These are phyloP conservation scores for Meta bourneti DNA, from an alignment of 2,888 invertebrate species.

Conservation along the genomic window DNA sequence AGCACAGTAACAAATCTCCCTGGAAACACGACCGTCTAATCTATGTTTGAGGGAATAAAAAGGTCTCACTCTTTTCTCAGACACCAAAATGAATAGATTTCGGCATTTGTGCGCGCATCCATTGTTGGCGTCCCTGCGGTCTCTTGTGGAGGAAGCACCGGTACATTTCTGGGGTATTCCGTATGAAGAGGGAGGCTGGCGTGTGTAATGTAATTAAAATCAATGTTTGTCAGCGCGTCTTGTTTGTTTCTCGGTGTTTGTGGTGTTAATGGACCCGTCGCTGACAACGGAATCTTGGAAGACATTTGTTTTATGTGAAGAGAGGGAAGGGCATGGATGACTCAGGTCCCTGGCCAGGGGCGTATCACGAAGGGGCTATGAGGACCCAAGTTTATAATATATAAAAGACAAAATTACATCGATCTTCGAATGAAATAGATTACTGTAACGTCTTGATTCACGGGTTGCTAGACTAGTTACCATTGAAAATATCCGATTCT, in stretches of 20 bases:
- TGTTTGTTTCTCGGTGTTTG: not conserved
- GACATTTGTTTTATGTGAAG: too few relatives aligned
- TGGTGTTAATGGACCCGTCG: too few relatives aligned
- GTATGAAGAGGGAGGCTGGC: not conserved
- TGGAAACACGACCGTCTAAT: conserved; percentile 36
- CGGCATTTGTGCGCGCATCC: not conserved
- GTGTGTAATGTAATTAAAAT: not conserved
- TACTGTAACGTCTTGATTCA: too few relatives aligned
- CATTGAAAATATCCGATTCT: too few relatives aligned
- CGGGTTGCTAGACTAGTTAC: too few relatives aligned
- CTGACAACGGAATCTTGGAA: too few relatives aligned
- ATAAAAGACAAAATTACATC: too few relatives aligned
- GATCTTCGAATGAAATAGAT: too few relatives aligned
- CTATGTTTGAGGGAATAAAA: conserved; percentile 39
- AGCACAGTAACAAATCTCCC: conserved; percentile 45
- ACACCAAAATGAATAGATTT: conserved; percentile 31
- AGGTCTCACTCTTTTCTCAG: conserved; percentile 1
- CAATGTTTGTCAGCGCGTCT: not conserved
- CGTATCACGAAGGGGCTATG: too few relatives aligned
- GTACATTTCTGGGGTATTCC: not conserved
- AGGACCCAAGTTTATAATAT: too few relatives aligned
- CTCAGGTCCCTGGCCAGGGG: too few relatives aligned
- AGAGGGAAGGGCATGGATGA: too few relatives aligned
- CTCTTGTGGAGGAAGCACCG: not conserved
- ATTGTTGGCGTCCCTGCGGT: conserved; percentile 26